These are phyloP conservation scores for Tenthredo amoena DNA, from an alignment of 2,888 invertebrate species.

Conservation along the genomic window DNA sequence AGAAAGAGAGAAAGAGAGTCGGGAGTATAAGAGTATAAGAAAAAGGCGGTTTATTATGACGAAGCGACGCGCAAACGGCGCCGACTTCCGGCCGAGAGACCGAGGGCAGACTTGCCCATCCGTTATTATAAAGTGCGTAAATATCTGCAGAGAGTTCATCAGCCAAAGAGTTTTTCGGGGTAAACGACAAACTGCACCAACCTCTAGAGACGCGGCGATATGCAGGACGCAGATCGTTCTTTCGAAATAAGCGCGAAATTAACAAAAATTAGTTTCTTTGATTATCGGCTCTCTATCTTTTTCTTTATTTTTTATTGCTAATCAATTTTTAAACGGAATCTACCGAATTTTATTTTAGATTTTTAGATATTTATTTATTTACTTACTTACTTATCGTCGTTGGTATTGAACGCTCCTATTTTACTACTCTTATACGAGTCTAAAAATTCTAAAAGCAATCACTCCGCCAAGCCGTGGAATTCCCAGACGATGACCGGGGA, in stretches of 20 bases:
- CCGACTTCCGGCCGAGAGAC: conserved; percentile 42
- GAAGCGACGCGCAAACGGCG: conserved; percentile 26
- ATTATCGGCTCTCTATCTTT: neutral
- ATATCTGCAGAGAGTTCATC: conserved; percentile 16
- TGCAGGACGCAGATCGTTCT: neutral
- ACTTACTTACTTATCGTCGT: neutral
- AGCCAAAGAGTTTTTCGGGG: neutral
- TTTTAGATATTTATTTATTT: neutral
- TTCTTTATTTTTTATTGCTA: neutral
- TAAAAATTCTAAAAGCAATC: conserved; percentile 36
- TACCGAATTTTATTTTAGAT: no score
- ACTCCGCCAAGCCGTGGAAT: conserved; percentile 15
- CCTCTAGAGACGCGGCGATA: neutral
- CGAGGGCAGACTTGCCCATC: conserved; percentile 37
- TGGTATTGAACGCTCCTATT: neutral
- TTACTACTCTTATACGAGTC: neutral
- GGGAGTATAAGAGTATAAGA: conserved; percentile 38
- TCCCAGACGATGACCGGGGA: conserved; percentile 44
- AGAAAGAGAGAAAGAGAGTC: neutral
- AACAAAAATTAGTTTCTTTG: neutral
- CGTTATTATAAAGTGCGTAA: conserved; percentile 17
- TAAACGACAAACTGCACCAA: neutral
- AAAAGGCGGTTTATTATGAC: conserved; percentile 46
- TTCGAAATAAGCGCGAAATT: neutral
- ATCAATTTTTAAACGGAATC: neutral